Evolutionary conservation across 1,140 invertebrate genomes (phyloP).

Genomic region (Zophobas atratus): DNA sequence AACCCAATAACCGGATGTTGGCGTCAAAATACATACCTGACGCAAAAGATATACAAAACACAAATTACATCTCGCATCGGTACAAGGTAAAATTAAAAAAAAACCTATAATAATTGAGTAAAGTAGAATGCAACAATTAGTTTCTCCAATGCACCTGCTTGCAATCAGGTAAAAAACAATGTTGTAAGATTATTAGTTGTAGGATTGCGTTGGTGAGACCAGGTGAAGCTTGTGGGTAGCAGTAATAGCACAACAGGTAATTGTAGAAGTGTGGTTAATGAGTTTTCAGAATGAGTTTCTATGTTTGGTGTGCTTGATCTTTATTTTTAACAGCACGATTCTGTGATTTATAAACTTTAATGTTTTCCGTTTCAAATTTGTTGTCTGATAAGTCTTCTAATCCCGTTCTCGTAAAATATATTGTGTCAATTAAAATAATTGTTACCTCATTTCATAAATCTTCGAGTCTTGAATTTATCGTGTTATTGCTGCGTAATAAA

Average conservation of each 20-base stretch:
- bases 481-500: neutral
- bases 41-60: neutral
- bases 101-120: neutral
- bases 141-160: constrained; percentile 32
- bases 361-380: neutral
- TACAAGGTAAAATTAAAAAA: neutral
- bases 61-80: neutral
- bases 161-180: constrained; percentile 26
- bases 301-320: constrained; percentile 31
- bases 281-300: constrained; percentile 35
- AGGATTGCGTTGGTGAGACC: constrained; percentile 38
- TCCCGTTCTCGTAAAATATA: constrained; percentile 2
- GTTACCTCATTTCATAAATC: constrained; percentile 4
- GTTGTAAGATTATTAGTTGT: constrained; percentile 42
- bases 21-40: neutral
- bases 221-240: constrained; percentile 37
- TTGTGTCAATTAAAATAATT: constrained; percentile 28
- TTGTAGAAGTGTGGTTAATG: constrained; percentile 39
- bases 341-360: constrained; percentile 27
- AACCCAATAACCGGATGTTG: constrained; percentile 1
- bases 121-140: constrained; percentile 22
- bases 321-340: constrained; percentile 28
- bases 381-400: neutral
- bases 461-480: neutral
- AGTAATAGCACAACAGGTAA: constrained; percentile 40